These are phyloP conservation scores for Drosophila buzzatii DNA, from an alignment of 2,888 invertebrate species.

Conservation along the genomic window DNA sequence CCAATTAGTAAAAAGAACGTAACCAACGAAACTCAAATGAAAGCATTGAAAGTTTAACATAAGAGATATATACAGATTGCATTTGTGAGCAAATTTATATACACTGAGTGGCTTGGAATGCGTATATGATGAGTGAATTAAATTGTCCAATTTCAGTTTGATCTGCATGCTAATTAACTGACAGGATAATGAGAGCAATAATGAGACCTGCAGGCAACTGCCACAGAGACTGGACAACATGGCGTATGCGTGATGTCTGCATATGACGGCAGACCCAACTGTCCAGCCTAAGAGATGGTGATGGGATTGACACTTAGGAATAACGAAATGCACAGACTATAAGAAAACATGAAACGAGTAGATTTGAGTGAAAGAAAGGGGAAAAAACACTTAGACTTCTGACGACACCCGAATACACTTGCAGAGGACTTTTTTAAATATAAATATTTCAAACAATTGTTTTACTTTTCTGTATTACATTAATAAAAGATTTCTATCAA, in stretches of 20 bases:
- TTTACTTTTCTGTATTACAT: no score
- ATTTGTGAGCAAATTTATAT: slow-evolving; percentile 48
- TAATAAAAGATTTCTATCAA: no score
- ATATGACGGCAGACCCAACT: slow-evolving; percentile 28
- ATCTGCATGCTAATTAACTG: slow-evolving; percentile 63
- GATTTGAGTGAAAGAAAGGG: slow-evolving; percentile 1
- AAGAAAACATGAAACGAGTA: slow-evolving; percentile 14
- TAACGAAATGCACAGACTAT: slow-evolving; percentile 37
- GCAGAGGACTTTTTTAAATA: no score
- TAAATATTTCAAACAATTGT: no score
- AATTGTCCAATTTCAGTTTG: background rate
- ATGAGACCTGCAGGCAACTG: slow-evolving; percentile 38
- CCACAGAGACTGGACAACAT: slow-evolving; percentile 15
- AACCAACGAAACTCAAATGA: slow-evolving; percentile 27
- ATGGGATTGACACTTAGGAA: slow-evolving; percentile 51
- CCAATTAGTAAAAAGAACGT: slow-evolving; percentile 60
- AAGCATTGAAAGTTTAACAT: slow-evolving; percentile 22
- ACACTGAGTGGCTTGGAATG: slow-evolving; percentile 35
- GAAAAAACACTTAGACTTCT: slow-evolving; percentile 14
- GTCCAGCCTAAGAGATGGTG: background rate
- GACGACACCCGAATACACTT: slow-evolving; percentile 18
- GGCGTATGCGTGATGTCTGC: slow-evolving; percentile 54
- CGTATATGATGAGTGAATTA: slow-evolving; percentile 5
- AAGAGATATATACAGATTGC: slow-evolving; percentile 42
- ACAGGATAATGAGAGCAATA: slow-evolving; percentile 54